Evolutionary conservation across 1,140 invertebrate species (phyloP).

Genomic region (Zaprionus ghesquierei): DNA sequence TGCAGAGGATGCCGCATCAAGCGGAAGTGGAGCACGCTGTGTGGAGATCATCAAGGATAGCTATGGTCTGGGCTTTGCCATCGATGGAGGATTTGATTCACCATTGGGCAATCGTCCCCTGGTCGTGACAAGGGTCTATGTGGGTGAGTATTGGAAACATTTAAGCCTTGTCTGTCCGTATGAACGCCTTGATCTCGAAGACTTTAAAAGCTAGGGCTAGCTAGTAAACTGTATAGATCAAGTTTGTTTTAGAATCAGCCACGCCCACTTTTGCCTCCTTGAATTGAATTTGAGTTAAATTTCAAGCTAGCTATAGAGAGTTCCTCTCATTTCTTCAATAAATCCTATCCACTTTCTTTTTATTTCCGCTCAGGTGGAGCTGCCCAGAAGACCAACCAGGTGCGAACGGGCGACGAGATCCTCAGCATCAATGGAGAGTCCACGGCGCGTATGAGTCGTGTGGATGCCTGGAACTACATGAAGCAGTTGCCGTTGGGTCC

Average conservation of each 20-base stretch:
- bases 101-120: constrained; percentile 93
- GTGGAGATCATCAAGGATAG: constrained; percentile 92
- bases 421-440: constrained; percentile 91
- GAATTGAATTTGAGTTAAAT: too few species aligned
- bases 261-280: too few species aligned
- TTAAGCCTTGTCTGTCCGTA: too few species aligned
- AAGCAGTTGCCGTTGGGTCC: constrained; percentile 93
- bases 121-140: constrained; percentile 95
- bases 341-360: background rate
- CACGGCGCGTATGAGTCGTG: constrained; percentile 92
- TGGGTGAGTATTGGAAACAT: constrained; percentile 86
- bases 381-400: constrained; percentile 92
- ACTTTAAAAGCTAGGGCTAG: too few species aligned
- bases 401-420: constrained; percentile 94
- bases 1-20: constrained; percentile 53
- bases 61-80: constrained; percentile 94
- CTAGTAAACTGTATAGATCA: too few species aligned
- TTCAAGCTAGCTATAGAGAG: too few species aligned
- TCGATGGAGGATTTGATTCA: constrained; percentile 95
- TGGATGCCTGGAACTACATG: constrained; percentile 96
- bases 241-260: too few species aligned
- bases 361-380: constrained; percentile 87
- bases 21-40: constrained; percentile 58
- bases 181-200: too few species aligned
- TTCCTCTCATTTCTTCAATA: too few species aligned